Evolutionary conservation across 2,888 invertebrate species (phyloP), one percentile per base, ranked within the genome.

Genomic region (Zeuzera pyrina): DNA sequence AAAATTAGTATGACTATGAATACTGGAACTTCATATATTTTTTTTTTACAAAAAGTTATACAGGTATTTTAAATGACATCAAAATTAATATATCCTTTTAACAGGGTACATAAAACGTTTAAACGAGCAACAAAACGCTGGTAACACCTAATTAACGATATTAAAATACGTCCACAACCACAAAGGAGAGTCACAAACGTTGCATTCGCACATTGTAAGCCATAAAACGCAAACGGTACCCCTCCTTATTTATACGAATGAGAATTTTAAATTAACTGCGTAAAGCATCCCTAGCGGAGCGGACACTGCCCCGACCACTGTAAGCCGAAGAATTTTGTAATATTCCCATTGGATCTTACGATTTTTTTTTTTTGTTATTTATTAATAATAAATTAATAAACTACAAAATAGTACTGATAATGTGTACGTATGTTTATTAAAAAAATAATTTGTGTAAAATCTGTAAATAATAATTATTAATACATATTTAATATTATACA

Each of bases 231-330:
- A 83, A 83, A 61, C 77, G 79, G 52, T 74, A 73, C 79, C 79
- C 79, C 77, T 74, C 78, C 77, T 77, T 74, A 78, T 79, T 81
- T 81, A 79, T 81, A 70, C 74, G 69, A 72, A 73, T 73, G 79
- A 76, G 79, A 76, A 81, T 81, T 83, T 83, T 78, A 81, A 83
- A 83, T 83, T 83, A 83, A 83, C 79, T 77, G 76, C 64, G 72
- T 81, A 77, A 69, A 77, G 66, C 68, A 58, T 62, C 74, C 76
- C 71, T 61, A 52, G 61, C 48, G 53, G 53, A 50, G 53, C 54
- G 61, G 56, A 57, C 63, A 48, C 51, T 52, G 52, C 52, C 53
- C 57, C 45, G 60, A 29, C 45, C 44, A 45, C 43, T 35, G 31
- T 30, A 36, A 34, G 29, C 52, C 50, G 56, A 61, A 65, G 57